A percentile compares a stretch with the other conserved stretches of the same genome.
These are phyloP conservation scores for Erethizon dorsatum DNA, from an alignment of 2,797 vertebrate species.

Conservation along the genomic window DNA sequence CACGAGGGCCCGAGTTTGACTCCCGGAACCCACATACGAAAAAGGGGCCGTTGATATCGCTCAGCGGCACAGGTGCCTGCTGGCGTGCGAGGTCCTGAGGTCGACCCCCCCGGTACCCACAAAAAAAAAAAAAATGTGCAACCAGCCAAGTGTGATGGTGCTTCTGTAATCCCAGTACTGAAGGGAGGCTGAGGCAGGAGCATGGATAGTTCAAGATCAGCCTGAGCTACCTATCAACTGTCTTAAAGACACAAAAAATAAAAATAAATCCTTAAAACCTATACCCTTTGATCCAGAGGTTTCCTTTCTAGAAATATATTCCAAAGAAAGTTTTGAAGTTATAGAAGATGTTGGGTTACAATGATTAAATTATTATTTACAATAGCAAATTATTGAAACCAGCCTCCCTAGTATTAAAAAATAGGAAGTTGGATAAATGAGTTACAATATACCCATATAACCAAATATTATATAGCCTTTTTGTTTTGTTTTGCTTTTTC, in stretches of 20 bases:
- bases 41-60: too few species aligned
- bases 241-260: background rate
- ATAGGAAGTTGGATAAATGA: background rate
- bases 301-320: background rate
- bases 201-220: background rate
- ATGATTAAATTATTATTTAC: background rate
- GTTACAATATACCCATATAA: background rate
- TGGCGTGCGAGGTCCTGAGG: too few species aligned
- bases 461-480: background rate
- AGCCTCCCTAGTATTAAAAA: background rate
- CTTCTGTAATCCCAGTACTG: background rate
- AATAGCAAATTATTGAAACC: conserved; percentile 40
- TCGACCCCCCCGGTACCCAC: too few species aligned
- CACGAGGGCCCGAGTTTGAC: too few species aligned
- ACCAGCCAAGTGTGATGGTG: background rate
- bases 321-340: background rate
- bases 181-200: background rate
- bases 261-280: background rate
- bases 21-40: too few species aligned
- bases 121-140: background rate
- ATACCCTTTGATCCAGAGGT: background rate
- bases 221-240: background rate
- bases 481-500: background rate
- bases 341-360: background rate
- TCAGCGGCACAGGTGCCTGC: too few species aligned